Conservation (phyloP, 2,113 vertebrate species). For the Parotia lawesii region DNA sequence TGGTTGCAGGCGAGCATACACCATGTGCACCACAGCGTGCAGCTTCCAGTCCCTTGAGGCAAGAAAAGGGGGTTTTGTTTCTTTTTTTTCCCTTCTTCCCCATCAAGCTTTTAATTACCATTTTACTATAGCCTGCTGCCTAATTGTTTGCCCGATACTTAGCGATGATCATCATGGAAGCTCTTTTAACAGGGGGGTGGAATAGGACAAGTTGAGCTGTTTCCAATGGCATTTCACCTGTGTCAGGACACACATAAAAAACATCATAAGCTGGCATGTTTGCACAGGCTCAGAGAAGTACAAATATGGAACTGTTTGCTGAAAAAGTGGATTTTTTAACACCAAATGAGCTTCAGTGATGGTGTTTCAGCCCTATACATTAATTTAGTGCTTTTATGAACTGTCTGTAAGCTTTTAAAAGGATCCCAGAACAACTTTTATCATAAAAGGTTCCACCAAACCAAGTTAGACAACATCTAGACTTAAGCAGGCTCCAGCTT, state of each 20-base stretch:
- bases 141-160: background rate
- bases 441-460: background rate
- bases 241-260: background rate
- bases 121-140: background rate
- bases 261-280: too few relatives aligned
- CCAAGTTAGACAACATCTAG: background rate
- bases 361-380: background rate
- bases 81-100: background rate
- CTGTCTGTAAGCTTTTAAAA: background rate
- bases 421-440: background rate
- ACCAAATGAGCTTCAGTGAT: background rate
- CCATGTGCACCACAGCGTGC: constrained; percentile 58
- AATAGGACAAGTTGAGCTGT: background rate
- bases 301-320: background rate
- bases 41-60: constrained; percentile 49
- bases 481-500: background rate
- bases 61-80: background rate
- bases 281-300: background rate
- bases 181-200: background rate
- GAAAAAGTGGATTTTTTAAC: background rate
- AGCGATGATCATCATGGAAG: background rate
- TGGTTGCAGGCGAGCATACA: background rate
- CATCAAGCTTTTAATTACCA: constrained; percentile 26
- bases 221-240: background rate
- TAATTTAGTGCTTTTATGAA: background rate